A percentile compares a stretch with the other conserved stretches of the same genome.
Conservation (phyloP, 2,113 vertebrate genomes). For the Tychaedon coryphoeus region DNA sequence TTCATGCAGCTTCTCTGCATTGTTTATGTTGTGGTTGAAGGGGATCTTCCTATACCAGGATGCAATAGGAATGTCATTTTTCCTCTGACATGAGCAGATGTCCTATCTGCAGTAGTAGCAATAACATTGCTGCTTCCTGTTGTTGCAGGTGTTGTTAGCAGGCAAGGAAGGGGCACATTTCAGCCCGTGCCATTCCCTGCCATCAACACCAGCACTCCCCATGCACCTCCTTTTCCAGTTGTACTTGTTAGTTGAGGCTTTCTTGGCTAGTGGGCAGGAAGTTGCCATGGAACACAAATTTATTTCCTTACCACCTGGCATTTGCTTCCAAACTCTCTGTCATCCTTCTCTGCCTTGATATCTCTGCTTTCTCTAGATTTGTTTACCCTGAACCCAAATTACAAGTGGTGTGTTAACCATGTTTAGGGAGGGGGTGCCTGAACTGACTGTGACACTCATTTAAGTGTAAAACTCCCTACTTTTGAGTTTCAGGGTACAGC, state of each 20-base stretch:
- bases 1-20: not conserved
- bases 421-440: not conserved
- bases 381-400: not conserved
- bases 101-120: slow-evolving; percentile 32
- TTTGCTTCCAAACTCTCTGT: not conserved
- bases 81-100: slow-evolving; percentile 45
- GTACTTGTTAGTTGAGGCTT: not conserved
- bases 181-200: not conserved
- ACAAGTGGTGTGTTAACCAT: not conserved
- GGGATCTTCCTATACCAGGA: slow-evolving; percentile 50
- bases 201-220: not conserved
- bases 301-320: not conserved
- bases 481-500: not conserved
- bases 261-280: not conserved
- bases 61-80: slow-evolving; percentile 45
- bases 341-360: not conserved
- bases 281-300: not conserved
- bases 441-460: not conserved
- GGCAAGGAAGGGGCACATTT: not conserved
- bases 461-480: not conserved
- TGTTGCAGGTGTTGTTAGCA: slow-evolving; percentile 20
- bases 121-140: slow-evolving; percentile 61
- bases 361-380: not conserved
- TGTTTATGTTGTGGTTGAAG: slow-evolving; percentile 51
- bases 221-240: not conserved